These are phyloP conservation scores for Nannobrachium achirus DNA, from an alignment of 2,113 vertebrate genomes.

Conservation along the genomic window DNA sequence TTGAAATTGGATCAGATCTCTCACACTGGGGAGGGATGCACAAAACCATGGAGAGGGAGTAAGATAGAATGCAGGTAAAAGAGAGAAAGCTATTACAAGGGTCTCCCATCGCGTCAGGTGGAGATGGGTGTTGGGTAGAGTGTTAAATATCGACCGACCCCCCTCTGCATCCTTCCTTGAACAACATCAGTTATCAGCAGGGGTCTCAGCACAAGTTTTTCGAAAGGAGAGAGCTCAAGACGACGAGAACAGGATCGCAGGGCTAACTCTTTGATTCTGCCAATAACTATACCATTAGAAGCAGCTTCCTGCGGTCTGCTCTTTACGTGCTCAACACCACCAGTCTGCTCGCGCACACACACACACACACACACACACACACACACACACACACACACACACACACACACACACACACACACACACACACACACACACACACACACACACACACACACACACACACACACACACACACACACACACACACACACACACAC, in stretches of 20 bases:
- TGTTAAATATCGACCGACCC: slow-evolving; percentile 29
- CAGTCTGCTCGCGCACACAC: too few species aligned
- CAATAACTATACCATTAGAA: slow-evolving; percentile 18
- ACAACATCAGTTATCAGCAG: slow-evolving; percentile 50
- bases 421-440: too few species aligned
- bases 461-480: too few species aligned
- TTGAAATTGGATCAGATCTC: slow-evolving; percentile 14
- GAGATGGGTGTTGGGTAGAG: slow-evolving; percentile 23
- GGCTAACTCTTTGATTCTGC: slow-evolving; percentile 39
- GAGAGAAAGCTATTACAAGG: slow-evolving; percentile 35
- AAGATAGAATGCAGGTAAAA: slow-evolving; percentile 5
- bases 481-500: too few species aligned
- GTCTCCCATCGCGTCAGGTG: slow-evolving; percentile 35
- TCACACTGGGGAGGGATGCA: slow-evolving; percentile 6
- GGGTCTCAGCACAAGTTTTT: slow-evolving; percentile 53
- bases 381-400: too few species aligned
- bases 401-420: too few species aligned
- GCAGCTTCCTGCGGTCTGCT: slow-evolving; percentile 32
- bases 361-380: too few species aligned
- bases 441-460: too few species aligned
- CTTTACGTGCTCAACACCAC: slow-evolving; percentile 30
- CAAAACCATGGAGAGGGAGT: slow-evolving; percentile 3
- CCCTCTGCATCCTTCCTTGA: slow-evolving; percentile 36
- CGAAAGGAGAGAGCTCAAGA: slow-evolving; percentile 43
- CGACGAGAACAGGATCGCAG: slow-evolving; percentile 46